Evolutionary conservation across 64 coral and sea anemone species (phyloP), one percentile per base, ranked within the genome.

Genomic region (Dendrophyllia cribrosa): DNA sequence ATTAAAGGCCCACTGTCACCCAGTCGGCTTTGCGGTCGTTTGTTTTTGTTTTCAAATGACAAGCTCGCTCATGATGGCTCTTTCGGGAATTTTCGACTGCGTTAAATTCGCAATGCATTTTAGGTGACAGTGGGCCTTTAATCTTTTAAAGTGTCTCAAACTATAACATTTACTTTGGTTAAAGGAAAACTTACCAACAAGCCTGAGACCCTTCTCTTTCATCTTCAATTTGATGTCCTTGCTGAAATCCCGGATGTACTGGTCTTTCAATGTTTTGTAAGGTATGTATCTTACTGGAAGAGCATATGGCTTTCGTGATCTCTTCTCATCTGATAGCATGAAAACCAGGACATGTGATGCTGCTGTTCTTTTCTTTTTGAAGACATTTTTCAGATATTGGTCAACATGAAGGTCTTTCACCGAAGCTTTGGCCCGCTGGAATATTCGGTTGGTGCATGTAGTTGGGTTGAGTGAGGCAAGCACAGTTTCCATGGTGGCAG

Each of bases 321-420:
- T 87, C n/a, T 55, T 87, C 11, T 87, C 84, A 55, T 87, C 70
- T 44, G 75, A 56, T 44, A 92, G 19, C 72, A 92, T 86, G 13
- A 86, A 13, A 11, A 86, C 82, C 16, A 84, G 22, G 12, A 92
- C 58, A 77, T 92, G 82, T 46, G 53, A 59, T 12, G 82, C 64
- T 8, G 83, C 61, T 7, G 20, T 87, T 78, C 91, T 53, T 53
- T 87, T 93, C 74, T 93, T 87, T 66, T 93, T 93, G 8, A 87
- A 87, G 15, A 87, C 9, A 77, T 93, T 79, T 3, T 49, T 76
- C 6, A 93, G 52, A 47, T 71, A 73, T 5, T 20, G 59, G 11
- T 53, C 75, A 7, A 78, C 22, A 9, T 23, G 19, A 5, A 34
- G 11, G 34, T 93, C 91, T 67, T 93, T 93, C 15, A 93, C 6